These are phyloP conservation scores for Listrodromus nycthemerus DNA, from an alignment of 2,888 invertebrate genomes.

Conservation along the genomic window DNA sequence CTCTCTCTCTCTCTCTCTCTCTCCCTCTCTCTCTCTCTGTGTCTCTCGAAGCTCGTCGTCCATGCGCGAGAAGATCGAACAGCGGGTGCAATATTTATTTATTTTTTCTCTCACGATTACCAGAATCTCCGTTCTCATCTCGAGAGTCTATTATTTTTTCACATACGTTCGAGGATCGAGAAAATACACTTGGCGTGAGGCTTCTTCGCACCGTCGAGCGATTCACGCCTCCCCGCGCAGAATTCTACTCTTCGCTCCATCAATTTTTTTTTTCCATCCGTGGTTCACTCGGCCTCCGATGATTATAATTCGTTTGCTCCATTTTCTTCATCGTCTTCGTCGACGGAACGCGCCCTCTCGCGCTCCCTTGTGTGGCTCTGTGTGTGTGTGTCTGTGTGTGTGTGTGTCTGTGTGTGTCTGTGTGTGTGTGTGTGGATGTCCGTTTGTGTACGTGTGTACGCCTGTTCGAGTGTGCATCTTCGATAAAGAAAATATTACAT, in stretches of 20 bases:
- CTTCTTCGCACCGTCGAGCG: neutral
- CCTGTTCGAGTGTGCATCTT: no score
- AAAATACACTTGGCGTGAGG: neutral
- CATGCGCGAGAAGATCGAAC: constrained; percentile 5
- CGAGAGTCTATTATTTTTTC: constrained; percentile 29
- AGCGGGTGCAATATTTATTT: neutral
- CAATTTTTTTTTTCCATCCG: constrained; percentile 1
- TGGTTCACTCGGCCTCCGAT: neutral
- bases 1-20: no score
- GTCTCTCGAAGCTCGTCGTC: constrained; percentile 1
- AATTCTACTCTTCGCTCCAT: neutral
- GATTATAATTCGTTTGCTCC: neutral
- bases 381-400: neutral
- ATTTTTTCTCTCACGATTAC: neutral
- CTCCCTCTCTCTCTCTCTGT: no score
- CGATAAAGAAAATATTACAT: constrained; percentile 70
- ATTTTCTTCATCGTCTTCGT: constrained; percentile 16
- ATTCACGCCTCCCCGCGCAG: neutral
- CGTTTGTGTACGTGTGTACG: no score
- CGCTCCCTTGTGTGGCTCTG: no score
- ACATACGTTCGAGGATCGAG: constrained; percentile 39
- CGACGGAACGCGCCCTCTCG: neutral
- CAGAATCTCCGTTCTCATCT: constrained; percentile 24
- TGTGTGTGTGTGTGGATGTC: neutral
- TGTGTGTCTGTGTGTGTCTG: neutral